phyloP scores from a whole-genome alignment of 2,888 invertebrate species.

The Ennomos quercinarius region DNA sequence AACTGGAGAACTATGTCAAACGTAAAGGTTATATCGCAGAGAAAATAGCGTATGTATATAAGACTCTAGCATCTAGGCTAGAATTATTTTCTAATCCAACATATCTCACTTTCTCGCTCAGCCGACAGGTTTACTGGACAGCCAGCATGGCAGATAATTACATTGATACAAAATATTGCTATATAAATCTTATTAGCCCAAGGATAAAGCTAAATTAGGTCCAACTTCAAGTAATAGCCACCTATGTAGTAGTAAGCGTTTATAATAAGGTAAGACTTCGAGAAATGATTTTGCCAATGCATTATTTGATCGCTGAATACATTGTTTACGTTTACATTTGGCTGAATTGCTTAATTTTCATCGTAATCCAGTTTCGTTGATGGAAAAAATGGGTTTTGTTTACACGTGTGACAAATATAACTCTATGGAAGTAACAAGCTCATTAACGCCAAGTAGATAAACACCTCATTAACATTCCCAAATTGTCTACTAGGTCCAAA shows the following conservation, averaged over 20 bases:
- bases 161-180: not conserved
- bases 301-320: too few species aligned
- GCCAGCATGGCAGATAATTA: not conserved
- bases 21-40: constrained; percentile 11
- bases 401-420: too few species aligned
- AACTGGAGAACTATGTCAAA: constrained; percentile 17
- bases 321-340: too few species aligned
- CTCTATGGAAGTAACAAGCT: constrained; percentile 20
- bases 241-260: too few species aligned
- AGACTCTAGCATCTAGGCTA: constrained; percentile 22
- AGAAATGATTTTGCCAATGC: too few species aligned
- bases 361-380: too few species aligned
- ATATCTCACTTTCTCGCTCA: constrained; percentile 31
- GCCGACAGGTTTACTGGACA: constrained; percentile 22
- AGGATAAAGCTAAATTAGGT: too few species aligned
- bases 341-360: too few species aligned
- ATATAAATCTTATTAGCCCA: not conserved
- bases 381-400: not conserved
- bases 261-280: too few species aligned
- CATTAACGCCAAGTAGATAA: constrained; percentile 16
- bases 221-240: too few species aligned
- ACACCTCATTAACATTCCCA: constrained; percentile 25
- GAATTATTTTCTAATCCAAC: constrained; percentile 33
- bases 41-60: constrained; percentile 20
- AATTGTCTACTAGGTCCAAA: constrained; percentile 18